Base-by-base conservation (phyloP, 1,140 invertebrate species). In the Brachionus koreanus region DNA sequence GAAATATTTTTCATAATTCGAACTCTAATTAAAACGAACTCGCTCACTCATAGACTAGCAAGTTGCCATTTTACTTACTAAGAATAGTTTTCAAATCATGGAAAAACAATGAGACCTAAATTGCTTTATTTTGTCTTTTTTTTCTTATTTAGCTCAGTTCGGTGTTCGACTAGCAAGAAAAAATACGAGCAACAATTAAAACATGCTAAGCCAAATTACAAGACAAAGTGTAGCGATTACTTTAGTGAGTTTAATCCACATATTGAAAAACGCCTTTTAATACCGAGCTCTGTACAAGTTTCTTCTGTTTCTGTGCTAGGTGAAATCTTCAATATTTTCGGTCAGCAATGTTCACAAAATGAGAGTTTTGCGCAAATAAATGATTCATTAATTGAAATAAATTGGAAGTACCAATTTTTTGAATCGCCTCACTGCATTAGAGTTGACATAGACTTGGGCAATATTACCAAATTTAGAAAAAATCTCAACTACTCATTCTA, bases 341-440 rank as follows among this genome's bases (percentile, higher is more conserved):
- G 3, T 3, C 19, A 74, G 23, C 19, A 25, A 19, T 74, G 69
- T 74, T 9, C 19, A 3, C 39, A 74, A 12, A 10, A 46, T 13
- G 3, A 23, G 2, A 46, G 1, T 23, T 49, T 74, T 19, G 25
- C 6, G 7, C 13, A 16, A 13, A 23, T 74, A 35, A 33, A 74
- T 46, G n/a, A 43, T 10, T 43, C 37, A 2, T 12, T 74, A 5
- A 13, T 74, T 6, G 69, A 74, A 74, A 57, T 79, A 25, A 79
- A 49, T 43, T 79, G 76, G 76, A 57, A 65, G 5, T 79, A 79
- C 33, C 76, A 65, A 79, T 79, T 79, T 61, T 79, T 61, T 13
- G 76, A 79, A 37, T 65, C 61, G n/a, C 49, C 49, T 10, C 76
- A 79, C 35, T 79, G 76, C 37, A 79, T 79, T n/a, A n/a, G 61